A percentile compares a stretch with the other conserved stretches of the same genome.
Evolutionary conservation across 2,113 vertebrate species (phyloP).

Genomic region (Apistogramma diplotaenia): DNA sequence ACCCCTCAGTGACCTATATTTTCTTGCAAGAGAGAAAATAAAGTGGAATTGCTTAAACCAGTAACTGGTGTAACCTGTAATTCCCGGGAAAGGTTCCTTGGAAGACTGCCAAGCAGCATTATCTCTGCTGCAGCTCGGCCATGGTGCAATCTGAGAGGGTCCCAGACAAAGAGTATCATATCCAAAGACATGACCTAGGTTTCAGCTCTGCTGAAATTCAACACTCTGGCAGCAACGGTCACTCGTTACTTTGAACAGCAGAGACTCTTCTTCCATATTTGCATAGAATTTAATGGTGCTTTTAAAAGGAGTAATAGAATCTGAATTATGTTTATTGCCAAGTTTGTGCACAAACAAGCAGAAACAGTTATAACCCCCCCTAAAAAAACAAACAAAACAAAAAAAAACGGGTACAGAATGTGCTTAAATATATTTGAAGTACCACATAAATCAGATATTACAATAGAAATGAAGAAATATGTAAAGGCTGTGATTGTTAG

Average conservation of each 20-base stretch:
- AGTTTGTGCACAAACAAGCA: no score
- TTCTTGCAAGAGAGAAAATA: not conserved
- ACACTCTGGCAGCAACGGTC: constrained; percentile 15
- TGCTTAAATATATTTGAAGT: no score
- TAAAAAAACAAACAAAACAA: no score
- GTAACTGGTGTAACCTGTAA: not conserved
- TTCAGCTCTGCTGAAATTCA: constrained; percentile 49
- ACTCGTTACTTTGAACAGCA: not conserved
- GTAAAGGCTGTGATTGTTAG: not conserved
- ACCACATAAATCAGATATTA: not conserved
- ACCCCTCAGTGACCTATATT: constrained; percentile 32
- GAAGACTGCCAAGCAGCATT: constrained; percentile 20
- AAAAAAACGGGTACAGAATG: not conserved
- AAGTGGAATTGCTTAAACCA: constrained; percentile 1
- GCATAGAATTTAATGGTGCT: not conserved
- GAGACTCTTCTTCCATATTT: not conserved
- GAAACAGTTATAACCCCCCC: no score
- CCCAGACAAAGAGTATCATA: constrained; percentile 47
- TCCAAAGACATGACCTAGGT: constrained; percentile 36
- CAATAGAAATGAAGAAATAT: not conserved
- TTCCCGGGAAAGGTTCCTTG: constrained; percentile 29
- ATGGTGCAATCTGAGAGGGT: constrained; percentile 51
- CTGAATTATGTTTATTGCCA: no score
- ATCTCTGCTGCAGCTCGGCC: not conserved
- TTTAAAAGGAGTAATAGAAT: not conserved